These are phyloP conservation scores for Saturnia pavonia DNA, from an alignment of 2,888 invertebrate species.

Conservation along the genomic window DNA sequence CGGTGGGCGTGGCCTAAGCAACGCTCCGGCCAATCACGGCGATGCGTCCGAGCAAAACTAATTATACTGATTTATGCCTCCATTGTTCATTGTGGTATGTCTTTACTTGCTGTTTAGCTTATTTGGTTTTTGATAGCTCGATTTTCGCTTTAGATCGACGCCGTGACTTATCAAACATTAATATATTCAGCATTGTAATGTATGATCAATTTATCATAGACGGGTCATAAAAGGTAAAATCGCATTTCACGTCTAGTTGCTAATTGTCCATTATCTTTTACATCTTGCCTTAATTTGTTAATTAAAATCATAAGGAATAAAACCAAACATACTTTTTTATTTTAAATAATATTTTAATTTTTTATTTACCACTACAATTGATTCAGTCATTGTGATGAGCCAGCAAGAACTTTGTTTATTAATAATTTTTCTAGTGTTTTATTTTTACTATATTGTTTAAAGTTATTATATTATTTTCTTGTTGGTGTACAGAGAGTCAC, in stretches of 20 bases:
- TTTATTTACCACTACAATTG: too few relatives aligned
- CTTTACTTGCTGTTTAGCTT: neutral
- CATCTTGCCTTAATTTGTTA: neutral
- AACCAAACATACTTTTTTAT: too few relatives aligned
- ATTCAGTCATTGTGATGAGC: too few relatives aligned
- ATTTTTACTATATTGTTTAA: too few relatives aligned
- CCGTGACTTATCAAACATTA: neutral
- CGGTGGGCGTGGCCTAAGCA: conserved; percentile 80
- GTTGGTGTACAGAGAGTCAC: too few relatives aligned
- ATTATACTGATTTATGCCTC: conserved; percentile 97
- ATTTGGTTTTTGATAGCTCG: conserved; percentile 1
- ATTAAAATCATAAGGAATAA: neutral
- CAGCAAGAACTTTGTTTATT: too few relatives aligned
- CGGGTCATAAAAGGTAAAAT: neutral
- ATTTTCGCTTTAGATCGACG: neutral
- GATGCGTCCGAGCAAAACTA: conserved; percentile 86
- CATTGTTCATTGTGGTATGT: conserved; percentile 90
- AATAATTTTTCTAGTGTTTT: too few relatives aligned
- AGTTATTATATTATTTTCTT: too few relatives aligned
- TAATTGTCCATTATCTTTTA: neutral
- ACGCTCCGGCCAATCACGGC: conserved; percentile 85
- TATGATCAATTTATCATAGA: neutral
- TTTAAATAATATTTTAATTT: too few relatives aligned
- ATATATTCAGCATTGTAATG: neutral
- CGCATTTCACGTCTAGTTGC: neutral